Evolutionary conservation across 1,140 invertebrate genomes (phyloP).

Genomic region (Papilio polyxenes): DNA sequence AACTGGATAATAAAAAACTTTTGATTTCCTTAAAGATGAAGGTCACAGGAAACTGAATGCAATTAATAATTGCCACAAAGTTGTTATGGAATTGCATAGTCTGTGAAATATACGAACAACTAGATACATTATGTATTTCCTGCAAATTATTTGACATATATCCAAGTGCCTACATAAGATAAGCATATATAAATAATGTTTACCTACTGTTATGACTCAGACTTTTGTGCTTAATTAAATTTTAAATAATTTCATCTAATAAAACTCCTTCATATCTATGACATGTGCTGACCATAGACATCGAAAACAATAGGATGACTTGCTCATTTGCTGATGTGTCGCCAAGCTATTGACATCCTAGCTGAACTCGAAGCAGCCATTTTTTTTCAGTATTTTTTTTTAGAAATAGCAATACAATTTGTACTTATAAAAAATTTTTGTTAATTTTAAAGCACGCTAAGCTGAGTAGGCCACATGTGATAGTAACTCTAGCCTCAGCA

Average conservation of each 20-base stretch:
- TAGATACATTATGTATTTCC: conserved; percentile 27
- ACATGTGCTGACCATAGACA: not conserved
- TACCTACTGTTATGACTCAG: not conserved
- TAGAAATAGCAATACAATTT: not conserved
- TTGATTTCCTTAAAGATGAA: conserved; percentile 26
- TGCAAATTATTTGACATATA: conserved; percentile 14
- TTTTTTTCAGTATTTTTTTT: not conserved
- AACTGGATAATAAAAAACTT: conserved; percentile 1
- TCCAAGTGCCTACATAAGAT: not conserved
- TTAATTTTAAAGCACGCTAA: not conserved
- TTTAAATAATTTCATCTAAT: not conserved
- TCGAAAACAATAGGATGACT: not conserved
- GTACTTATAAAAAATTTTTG: not conserved
- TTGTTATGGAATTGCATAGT: not conserved
- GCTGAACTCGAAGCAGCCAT: not conserved
- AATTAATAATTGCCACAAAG: conserved; percentile 10
- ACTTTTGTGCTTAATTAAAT: not conserved
- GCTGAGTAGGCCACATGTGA: conserved; percentile 52
- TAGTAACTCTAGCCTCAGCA: conserved; percentile 70
- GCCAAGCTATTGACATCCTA: not conserved
- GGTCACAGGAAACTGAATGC: conserved; percentile 33
- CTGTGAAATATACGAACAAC: not conserved
- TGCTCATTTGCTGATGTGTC: not conserved
- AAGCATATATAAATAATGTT: not conserved
- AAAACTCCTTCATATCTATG: not conserved